These are phyloP conservation scores for Onchidella celtica DNA, from an alignment of 2,888 invertebrate species.

Conservation along the genomic window DNA sequence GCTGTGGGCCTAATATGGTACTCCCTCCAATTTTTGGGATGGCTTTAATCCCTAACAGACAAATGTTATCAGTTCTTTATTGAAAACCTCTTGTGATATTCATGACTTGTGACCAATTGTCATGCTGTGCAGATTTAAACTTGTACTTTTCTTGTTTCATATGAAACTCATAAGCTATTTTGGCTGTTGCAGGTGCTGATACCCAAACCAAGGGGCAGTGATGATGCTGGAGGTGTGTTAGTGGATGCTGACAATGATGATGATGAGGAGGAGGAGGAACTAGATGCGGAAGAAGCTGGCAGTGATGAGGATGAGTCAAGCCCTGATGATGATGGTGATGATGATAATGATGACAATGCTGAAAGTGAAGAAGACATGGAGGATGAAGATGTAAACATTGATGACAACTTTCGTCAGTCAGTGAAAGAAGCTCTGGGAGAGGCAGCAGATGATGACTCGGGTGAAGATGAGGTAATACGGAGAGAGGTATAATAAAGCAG, in stretches of 20 bases:
- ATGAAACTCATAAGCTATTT: not conserved
- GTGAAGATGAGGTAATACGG: slow-evolving; percentile 26
- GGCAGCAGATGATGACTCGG: slow-evolving; percentile 81
- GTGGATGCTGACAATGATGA: not conserved
- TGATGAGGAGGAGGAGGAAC: slow-evolving; percentile 28
- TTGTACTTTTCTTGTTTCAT: no score
- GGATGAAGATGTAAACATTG: slow-evolving; percentile 76
- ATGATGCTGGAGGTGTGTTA: slow-evolving; percentile 27
- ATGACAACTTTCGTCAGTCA: slow-evolving; percentile 87
- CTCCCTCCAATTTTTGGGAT: no score
- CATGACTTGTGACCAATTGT: not conserved
- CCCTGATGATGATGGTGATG: slow-evolving; percentile 45
- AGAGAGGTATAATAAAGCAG: no score
- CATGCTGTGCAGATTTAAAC: not conserved
- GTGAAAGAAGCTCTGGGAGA: slow-evolving; percentile 86
- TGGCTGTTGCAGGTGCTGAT: slow-evolving; percentile 20
- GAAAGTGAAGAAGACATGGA: slow-evolving; percentile 51
- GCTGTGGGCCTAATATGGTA: no score
- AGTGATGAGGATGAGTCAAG: slow-evolving; percentile 46
- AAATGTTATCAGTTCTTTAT: no score
- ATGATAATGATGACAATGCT: slow-evolving; percentile 47
- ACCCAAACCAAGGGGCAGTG: slow-evolving; percentile 8
- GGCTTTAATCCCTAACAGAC: no score
- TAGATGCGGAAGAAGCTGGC: slow-evolving; percentile 23
- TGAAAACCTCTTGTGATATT: no score